These are phyloP conservation scores for Scaptomyza reducta DNA, from an alignment of 2,888 invertebrate genomes.

Conservation along the genomic window DNA sequence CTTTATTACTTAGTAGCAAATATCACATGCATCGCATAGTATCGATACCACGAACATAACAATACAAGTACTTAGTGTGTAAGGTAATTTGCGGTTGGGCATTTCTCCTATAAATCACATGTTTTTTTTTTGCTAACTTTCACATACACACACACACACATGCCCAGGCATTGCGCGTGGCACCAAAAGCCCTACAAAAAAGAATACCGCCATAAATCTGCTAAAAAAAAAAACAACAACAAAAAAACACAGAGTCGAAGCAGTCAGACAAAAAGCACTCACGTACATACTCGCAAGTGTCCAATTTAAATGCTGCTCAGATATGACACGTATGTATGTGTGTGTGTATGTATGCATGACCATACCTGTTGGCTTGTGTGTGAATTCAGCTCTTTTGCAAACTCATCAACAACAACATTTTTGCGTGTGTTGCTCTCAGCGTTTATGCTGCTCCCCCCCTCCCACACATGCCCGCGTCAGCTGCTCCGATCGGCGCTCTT, in stretches of 20 bases:
- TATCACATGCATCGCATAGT: too few relatives aligned
- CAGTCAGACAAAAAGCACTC: conserved; percentile 14
- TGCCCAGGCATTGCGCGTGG: conserved; percentile 44
- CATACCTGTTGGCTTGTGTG: conserved; percentile 60
- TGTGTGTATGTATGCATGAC: conserved; percentile 7
- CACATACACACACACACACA: neutral
- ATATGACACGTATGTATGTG: conserved; percentile 3
- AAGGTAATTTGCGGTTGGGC: too few relatives aligned
- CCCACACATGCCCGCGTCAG: neutral
- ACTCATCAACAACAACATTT: conserved; percentile 39
- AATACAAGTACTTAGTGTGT: too few relatives aligned
- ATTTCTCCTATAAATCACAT: too few relatives aligned
- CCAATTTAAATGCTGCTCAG: conserved; percentile 39
- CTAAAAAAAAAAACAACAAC: conserved; percentile 24
- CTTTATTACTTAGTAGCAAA: too few relatives aligned
- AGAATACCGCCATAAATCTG: conserved; percentile 48
- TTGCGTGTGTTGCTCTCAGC: conserved; percentile 63
- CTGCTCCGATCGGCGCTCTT: conserved; percentile 25
- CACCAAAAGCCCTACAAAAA: conserved; percentile 37
- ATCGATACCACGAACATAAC: too few relatives aligned
- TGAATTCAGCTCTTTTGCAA: conserved; percentile 51
- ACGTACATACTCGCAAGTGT: conserved; percentile 35
- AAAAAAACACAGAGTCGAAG: too few relatives aligned
- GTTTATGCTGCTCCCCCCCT: neutral
- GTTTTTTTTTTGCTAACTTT: too few relatives aligned